These are phyloP conservation scores for Eubasilissa regina DNA, from an alignment of 1,140 invertebrate genomes.

Conservation along the genomic window DNA sequence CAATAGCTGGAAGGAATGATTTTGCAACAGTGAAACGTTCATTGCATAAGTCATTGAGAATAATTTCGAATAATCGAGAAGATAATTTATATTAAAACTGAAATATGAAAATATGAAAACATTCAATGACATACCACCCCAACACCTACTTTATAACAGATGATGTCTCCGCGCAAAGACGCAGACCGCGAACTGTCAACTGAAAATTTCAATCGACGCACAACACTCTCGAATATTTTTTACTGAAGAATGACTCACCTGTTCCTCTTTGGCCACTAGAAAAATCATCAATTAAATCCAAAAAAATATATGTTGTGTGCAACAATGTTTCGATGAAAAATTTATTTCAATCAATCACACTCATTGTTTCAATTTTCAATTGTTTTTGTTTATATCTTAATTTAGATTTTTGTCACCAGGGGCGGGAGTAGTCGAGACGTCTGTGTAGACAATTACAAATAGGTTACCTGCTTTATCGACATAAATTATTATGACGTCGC, in stretches of 20 bases:
- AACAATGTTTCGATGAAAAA: not conserved
- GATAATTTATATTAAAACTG: constrained; percentile 18
- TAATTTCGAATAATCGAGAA: not conserved
- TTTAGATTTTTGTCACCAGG: constrained; percentile 24
- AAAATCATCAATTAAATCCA: not conserved
- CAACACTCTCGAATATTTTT: not conserved
- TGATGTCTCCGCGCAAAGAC: not conserved
- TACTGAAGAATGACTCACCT: not conserved
- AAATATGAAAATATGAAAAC: constrained; percentile 23
- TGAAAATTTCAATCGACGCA: constrained; percentile 8
- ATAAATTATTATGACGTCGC: too few species aligned
- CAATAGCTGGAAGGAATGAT: too few species aligned
- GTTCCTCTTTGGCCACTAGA: not conserved
- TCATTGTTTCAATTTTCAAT: not conserved
- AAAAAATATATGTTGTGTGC: not conserved
- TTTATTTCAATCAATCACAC: not conserved
- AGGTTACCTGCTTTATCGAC: constrained; percentile 17
- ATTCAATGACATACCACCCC: constrained; percentile 26
- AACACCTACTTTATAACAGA: constrained; percentile 14
- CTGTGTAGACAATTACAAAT: not conserved
- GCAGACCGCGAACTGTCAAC: constrained; percentile 14
- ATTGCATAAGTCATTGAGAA: too few species aligned
- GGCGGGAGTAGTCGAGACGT: constrained; percentile 2
- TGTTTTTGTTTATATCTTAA: constrained; percentile 37
- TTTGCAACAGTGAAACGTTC: too few species aligned